Evolutionary conservation across 2,888 invertebrate species (phyloP).

Genomic region (Agrotis exclamationis): DNA sequence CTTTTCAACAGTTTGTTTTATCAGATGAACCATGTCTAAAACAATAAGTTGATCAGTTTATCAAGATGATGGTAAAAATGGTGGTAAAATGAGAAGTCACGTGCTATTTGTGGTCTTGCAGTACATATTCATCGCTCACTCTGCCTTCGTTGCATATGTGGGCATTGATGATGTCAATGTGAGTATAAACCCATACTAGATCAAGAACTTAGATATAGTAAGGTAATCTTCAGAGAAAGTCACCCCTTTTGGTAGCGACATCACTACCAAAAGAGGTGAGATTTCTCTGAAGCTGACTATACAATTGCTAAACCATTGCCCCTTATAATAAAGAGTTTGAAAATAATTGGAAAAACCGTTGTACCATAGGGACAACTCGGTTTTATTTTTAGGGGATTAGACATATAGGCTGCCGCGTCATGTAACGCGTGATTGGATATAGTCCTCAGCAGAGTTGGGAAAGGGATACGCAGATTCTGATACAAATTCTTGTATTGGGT

Average conservation of each 20-base stretch:
- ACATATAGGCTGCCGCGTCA: background rate
- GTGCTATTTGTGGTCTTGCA: constrained; percentile 49
- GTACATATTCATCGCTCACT: constrained; percentile 25
- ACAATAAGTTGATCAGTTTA: constrained; percentile 16
- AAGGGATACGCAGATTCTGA: no score
- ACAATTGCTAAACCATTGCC: no score
- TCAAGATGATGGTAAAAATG: constrained; percentile 27
- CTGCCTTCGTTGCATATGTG: constrained; percentile 40
- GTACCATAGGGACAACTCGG: no score
- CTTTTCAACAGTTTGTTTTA: background rate
- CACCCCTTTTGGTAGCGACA: no score
- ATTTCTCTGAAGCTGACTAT: no score
- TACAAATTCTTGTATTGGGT: no score
- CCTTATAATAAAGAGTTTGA: no score
- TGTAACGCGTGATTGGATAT: background rate
- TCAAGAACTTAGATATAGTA: background rate
- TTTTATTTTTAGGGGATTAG: no score
- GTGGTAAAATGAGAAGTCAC: constrained; percentile 53
- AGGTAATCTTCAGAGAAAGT: no score
- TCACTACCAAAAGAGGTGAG: no score
- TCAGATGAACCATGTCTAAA: constrained; percentile 19
- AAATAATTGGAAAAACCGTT: no score
- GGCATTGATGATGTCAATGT: constrained; percentile 48
- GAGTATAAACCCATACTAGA: constrained; percentile 27
- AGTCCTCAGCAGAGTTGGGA: background rate